Percentiles rank a stretch among this genome's conserved stretches.
phyloP scores from a whole-genome alignment of 92 coral and sea anemone genomes.

The Epizoanthus illoricatus region DNA sequence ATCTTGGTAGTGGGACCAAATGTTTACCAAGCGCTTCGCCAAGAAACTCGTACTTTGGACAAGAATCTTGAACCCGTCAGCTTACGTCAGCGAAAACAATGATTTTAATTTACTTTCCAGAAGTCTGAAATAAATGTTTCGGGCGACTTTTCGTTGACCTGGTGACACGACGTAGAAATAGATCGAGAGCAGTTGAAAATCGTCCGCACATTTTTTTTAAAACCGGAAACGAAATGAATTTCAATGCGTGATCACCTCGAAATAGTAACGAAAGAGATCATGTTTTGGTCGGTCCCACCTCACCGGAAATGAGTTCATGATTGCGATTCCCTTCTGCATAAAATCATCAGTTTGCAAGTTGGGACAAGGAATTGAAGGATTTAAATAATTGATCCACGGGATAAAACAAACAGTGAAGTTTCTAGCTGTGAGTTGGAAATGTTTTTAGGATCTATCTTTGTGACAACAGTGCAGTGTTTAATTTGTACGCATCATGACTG shows the following conservation, averaged over 20 bases:
- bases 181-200: background rate
- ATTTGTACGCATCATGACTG: too few species aligned
- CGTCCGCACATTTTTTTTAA: background rate
- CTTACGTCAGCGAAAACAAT: background rate
- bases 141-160: conserved; percentile 26
- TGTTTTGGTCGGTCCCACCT: background rate
- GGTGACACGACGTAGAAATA: conserved; percentile 2
- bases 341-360: background rate
- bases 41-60: conserved; percentile 11
- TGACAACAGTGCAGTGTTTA: too few species aligned
- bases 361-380: background rate
- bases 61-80: conserved; percentile 29
- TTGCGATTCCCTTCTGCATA: background rate
- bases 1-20: background rate
- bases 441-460: too few species aligned
- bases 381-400: background rate
- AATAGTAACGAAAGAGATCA: background rate
- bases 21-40: background rate
- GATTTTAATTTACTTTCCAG: background rate
- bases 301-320: conserved; percentile 21
- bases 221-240: too few species aligned
- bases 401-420: background rate
- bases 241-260: background rate
- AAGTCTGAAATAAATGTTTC: conserved; percentile 3
- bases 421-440: too few species aligned